Percentiles rank a stretch among this genome's conserved stretches.
phyloP scores from a whole-genome alignment of 2,113 vertebrate species.

The Ictidomys tridecemlineatus region DNA sequence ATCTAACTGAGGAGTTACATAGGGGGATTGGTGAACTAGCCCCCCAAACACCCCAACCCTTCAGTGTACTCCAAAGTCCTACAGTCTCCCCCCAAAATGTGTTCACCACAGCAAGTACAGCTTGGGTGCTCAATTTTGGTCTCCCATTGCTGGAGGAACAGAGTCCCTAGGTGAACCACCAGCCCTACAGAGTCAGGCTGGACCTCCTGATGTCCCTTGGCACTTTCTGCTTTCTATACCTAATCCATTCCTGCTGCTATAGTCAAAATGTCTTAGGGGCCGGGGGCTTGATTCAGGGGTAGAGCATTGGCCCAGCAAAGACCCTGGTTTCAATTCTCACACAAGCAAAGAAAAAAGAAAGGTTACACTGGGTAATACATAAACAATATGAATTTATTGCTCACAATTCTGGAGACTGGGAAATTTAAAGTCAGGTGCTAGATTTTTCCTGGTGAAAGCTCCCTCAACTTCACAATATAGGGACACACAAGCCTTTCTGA shows the following conservation, averaged over 20 bases:
- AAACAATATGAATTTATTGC: neutral
- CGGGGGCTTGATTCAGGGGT: no score
- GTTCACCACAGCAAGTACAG: neutral
- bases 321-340: neutral
- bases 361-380: neutral
- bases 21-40: neutral
- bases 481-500: neutral
- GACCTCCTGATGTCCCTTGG: neutral
- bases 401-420: neutral
- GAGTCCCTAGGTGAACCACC: neutral
- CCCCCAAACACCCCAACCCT: neutral
- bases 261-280: neutral
- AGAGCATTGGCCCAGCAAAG: neutral
- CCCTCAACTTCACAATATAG: neutral
- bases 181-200: neutral
- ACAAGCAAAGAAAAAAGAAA: neutral
- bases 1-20: neutral
- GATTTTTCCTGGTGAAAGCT: neutral
- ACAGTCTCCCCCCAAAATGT: neutral
- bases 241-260: neutral
- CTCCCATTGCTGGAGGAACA: neutral
- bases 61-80: neutral
- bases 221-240: neutral
- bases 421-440: neutral
- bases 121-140: neutral